Evolutionary conservation across 1,140 invertebrate genomes (phyloP), one percentile per base, ranked within the genome.

Genomic region (Contarinia nasturtii): DNA sequence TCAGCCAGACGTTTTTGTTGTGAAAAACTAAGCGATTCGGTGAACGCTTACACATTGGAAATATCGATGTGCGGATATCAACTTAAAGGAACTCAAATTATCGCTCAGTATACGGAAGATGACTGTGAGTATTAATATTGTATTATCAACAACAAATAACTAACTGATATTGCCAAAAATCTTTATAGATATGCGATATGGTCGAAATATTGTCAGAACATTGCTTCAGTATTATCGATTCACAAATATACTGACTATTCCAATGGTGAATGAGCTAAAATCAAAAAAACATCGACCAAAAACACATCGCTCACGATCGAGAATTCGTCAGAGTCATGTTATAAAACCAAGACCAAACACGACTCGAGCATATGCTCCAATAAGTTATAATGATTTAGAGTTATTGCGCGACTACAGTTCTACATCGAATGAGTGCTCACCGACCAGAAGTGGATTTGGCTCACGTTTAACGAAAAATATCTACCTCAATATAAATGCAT

Each of bases 71-170:
- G 80, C 51, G 88, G 87, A 14, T 86, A 89, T 56, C 69, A 70
- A 46, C 66, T 81, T 40, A 73, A 72, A 40, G 70, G 73, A 34
- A 73, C 69, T 27, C 72, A 77, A 21, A 71, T 71, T 1, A 69
- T 80, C 20, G 72, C 86, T 12, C 80, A 85, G 1, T 92, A 92
- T 59, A 91, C 81, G 33, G 87, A 92, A 68, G 86, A 91, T 55
- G 78, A 77, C 50, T 92, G 87, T 92, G 87, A 60, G 55, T 8
- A 20, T 20, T n/a, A n/a, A n/a, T n/a, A n/a, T n/a, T n/a, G n/a
- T n/a, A n/a, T n/a, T n/a, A n/a, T n/a, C n/a, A 36, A 34, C 21
- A 21, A 43, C 27, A 17, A 42, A 2, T 50, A 76, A 73, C 75
- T 62, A 69, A 69, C 14, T 34, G 33, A 8, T 34, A 34, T 34